phyloP scores from a whole-genome alignment of 2,888 invertebrate species.

The Trichogramma dendrolimi region DNA sequence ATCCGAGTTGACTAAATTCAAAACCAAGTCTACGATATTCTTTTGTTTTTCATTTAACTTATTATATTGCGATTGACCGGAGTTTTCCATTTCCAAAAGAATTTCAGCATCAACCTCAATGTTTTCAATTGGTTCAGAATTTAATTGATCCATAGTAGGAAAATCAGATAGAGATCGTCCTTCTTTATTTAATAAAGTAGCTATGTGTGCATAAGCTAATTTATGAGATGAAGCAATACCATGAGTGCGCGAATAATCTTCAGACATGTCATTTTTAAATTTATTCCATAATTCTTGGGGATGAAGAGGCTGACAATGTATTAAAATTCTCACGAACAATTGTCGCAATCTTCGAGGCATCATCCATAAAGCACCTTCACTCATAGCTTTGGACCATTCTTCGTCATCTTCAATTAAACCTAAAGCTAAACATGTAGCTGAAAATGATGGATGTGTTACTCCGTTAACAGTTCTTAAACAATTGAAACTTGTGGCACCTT shows the following conservation, averaged over 20 bases:
- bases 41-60: slow-evolving; percentile 31
- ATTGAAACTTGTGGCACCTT: slow-evolving; percentile 37
- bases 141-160: slow-evolving; percentile 19
- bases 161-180: slow-evolving; percentile 10
- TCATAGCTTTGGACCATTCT: slow-evolving; percentile 20
- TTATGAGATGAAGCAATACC: slow-evolving; percentile 14
- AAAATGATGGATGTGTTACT: slow-evolving; percentile 27
- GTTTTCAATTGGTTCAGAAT: neutral
- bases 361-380: slow-evolving; percentile 15
- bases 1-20: slow-evolving; percentile 17
- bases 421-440: slow-evolving; percentile 16
- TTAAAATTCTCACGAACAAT: slow-evolving; percentile 36
- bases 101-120: neutral
- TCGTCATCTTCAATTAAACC: slow-evolving; percentile 23
- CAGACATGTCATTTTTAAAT: slow-evolving; percentile 29
- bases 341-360: slow-evolving; percentile 36
- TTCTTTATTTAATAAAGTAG: slow-evolving; percentile 13
- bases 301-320: slow-evolving; percentile 31
- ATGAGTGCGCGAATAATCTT: slow-evolving; percentile 24
- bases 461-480: slow-evolving; percentile 37
- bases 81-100: slow-evolving; percentile 8
- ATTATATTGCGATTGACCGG: slow-evolving; percentile 21
- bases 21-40: slow-evolving; percentile 26
- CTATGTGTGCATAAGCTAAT: slow-evolving; percentile 26
- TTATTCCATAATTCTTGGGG: slow-evolving; percentile 28